Conservation (phyloP, 2,113 vertebrate species). For the cattle (Bos taurus) region DNA sequence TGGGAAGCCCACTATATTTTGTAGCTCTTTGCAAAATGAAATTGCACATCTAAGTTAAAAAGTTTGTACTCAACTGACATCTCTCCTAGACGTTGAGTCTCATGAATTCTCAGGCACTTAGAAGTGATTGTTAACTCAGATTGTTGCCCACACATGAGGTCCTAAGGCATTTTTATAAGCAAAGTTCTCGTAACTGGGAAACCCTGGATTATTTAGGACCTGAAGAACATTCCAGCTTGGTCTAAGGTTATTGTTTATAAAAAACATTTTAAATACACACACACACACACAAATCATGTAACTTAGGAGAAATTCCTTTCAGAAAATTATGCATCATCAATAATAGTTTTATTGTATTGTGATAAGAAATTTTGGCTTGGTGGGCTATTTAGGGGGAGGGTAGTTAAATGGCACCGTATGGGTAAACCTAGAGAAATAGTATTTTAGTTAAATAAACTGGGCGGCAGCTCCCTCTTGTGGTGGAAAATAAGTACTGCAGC, state of each 20-base stretch:
- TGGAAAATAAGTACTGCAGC: neutral
- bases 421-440: neutral
- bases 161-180: neutral
- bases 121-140: neutral
- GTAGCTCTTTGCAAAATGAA: neutral
- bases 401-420: neutral
- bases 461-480: constrained; percentile 77
- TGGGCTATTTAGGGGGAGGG: neutral
- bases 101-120: neutral
- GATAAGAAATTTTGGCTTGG: neutral
- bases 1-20: neutral
- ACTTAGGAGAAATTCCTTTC: neutral
- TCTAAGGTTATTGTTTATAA: neutral
- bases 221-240: neutral
- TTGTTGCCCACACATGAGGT: neutral
- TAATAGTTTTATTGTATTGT: neutral
- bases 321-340: neutral
- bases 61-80: neutral
- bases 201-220: neutral
- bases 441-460: constrained; percentile 56
- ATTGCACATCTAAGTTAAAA: neutral
- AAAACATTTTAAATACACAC: neutral
- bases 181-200: neutral
- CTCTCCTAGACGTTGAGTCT: neutral
- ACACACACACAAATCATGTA: neutral